phyloP scores from a whole-genome alignment of 2,888 invertebrate species.

The Disparrhopalites patrizii region DNA sequence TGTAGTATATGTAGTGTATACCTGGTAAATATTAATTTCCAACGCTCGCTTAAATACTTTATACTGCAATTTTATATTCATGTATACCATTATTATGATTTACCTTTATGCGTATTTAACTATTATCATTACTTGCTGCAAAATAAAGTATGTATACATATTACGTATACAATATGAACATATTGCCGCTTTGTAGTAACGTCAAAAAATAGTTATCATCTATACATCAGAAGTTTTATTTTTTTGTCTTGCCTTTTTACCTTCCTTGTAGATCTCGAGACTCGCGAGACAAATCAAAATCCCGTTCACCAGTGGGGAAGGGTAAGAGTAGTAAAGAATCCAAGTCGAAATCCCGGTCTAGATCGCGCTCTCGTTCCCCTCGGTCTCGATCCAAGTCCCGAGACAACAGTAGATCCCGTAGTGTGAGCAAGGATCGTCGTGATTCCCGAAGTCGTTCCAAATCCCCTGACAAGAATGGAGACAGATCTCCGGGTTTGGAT shows the following conservation, averaged over 20 bases:
- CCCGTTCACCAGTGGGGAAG: conserved; percentile 48
- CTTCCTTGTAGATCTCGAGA: conserved; percentile 63
- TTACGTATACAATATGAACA: too few species aligned
- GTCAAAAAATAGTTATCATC: not conserved
- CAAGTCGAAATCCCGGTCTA: conserved; percentile 57
- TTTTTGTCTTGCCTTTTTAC: conserved; percentile 48
- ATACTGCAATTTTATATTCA: too few species aligned
- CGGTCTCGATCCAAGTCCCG: conserved; percentile 48
- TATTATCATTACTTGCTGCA: too few species aligned
- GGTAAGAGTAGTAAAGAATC: conserved; percentile 45
- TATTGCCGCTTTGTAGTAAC: too few species aligned
- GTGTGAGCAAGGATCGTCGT: conserved; percentile 61
- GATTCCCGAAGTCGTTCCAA: conserved; percentile 56
- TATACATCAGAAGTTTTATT: not conserved
- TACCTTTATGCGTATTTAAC: too few species aligned
- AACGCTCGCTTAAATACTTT: too few species aligned
- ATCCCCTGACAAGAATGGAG: conserved; percentile 56
- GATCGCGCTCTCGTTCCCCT: conserved; percentile 57
- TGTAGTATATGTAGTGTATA: too few species aligned
- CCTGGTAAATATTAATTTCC: too few species aligned
- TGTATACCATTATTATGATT: too few species aligned
- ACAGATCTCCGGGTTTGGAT: conserved; percentile 49
- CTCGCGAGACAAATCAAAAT: conserved; percentile 62
- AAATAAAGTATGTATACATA: too few species aligned
- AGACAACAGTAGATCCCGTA: conserved; percentile 59